Evolutionary conservation across 2,797 vertebrate genomes (phyloP).

Genomic region (Decapterus maruadsi): DNA sequence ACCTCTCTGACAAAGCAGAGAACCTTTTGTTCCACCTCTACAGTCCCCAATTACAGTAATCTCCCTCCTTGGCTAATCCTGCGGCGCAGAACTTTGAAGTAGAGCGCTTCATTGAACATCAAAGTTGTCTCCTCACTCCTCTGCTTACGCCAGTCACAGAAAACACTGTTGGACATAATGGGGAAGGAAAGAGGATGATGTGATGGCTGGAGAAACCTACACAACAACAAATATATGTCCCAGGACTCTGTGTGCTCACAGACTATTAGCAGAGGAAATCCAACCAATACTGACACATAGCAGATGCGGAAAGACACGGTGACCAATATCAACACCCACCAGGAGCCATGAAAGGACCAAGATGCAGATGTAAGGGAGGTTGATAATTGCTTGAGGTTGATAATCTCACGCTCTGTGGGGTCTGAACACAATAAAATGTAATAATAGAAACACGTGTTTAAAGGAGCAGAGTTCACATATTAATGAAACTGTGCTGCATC

Average conservation of each 20-base stretch:
- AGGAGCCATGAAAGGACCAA: background rate
- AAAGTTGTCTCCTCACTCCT: slow-evolving; percentile 64
- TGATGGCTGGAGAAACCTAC: slow-evolving; percentile 27
- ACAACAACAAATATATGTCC: slow-evolving; percentile 28
- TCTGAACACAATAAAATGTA: background rate
- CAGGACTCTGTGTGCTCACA: slow-evolving; percentile 17
- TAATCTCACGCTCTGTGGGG: background rate
- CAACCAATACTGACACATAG: slow-evolving; percentile 9
- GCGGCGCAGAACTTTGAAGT: slow-evolving; percentile 71
- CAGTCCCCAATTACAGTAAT: slow-evolving; percentile 79
- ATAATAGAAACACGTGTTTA: background rate
- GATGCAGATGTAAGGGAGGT: background rate
- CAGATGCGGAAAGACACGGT: background rate
- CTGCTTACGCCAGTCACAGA: slow-evolving; percentile 31
- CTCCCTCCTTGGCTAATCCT: slow-evolving; percentile 72
- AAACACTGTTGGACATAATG: slow-evolving; percentile 49
- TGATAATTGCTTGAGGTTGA: no score
- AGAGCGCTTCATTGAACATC: slow-evolving; percentile 67
- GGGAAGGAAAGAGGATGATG: slow-evolving; percentile 27
- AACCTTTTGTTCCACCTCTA: slow-evolving; percentile 78
- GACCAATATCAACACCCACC: background rate
- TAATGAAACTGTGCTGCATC: background rate
- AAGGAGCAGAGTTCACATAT: background rate
- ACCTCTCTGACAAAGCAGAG: slow-evolving; percentile 52
- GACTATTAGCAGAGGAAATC: slow-evolving; percentile 31